Base-by-base conservation (phyloP, 2,888 invertebrate genomes). In the Apamea epomidion region DNA sequence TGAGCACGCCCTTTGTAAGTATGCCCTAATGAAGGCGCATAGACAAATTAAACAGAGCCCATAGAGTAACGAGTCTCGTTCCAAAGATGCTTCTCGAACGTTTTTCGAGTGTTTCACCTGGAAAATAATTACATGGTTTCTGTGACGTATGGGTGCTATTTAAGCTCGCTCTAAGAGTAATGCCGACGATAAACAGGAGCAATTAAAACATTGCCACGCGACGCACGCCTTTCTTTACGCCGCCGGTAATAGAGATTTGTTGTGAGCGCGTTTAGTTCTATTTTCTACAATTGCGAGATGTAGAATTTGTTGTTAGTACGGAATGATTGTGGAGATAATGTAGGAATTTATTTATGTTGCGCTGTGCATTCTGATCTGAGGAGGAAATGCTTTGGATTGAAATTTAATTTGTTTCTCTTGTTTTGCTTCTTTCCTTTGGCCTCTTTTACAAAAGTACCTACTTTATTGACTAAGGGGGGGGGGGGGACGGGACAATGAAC, bases 181-280 rank as follows among this genome's bases (percentile, higher is more conserved):
- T 97, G 93, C 94, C 90, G 86, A 94, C 95, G 95, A 96, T 97
- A 97, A 97, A 96, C 95, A 96, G 94, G 91, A 92, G 94, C 96
- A 97, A 97, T 97, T 96, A 96, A 97, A 96, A 94, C 96, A 96
- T 96, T 95, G 96, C 96, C 92, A 96, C 93, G 94, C 96, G 96
- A 96, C 96, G 95, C 96, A 96, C 96, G 95, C 95, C 91, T 96
- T 96, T 96, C 96, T 96, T 96, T 96, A 94, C 94, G 92, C 95
- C 92, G 93, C 92, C 88, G 81, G 89, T 96, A 96, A 96, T 96
- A 94, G 94, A 95, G 95, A 96, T 96, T 96, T 95, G 96, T 96
- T 85, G 74, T 73, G 91, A 91, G 90, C 89, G 81, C 88, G 87
- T 91, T 91, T 89, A 90, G 90, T 91, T 91, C 65, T 73, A 67